Evolutionary conservation across 92 coral and sea anemone species (phyloP), one percentile per base, ranked within the genome.

Genomic region (Parazoanthus swiftii): DNA sequence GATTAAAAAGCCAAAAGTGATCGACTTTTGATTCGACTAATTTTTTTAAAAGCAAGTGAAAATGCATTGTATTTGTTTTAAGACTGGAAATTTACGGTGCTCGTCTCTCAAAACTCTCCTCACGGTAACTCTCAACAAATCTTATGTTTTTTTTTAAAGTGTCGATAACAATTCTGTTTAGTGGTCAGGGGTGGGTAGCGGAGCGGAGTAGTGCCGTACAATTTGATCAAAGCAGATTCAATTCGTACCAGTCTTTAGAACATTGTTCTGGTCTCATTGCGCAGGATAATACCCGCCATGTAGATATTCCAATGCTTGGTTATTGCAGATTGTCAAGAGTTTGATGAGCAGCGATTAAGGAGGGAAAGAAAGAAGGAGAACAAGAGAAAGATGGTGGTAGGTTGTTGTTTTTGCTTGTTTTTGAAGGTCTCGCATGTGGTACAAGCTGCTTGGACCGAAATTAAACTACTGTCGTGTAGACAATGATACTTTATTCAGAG

Each of bases 361-460:
- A 86, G 99, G 71, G 99, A 97, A 79, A 95, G 98, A 90, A 88
- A 92, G 58, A 97, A 97, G 73, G 99, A 97, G 83, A 97, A 97
- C 82, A 95, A 96, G 54, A 90, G 98, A 71, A 97, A 95, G 85
- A 89, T 95, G 98, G 98, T 97, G 91, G 94, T 92, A 86, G 16
- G 90, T 75, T 25, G 20, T 25, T 29, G 74, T 42, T 77, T 26
- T 43, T 59, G 1, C 2, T 20, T 74, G 29, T 25, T 46, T 16
- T 33, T 33, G 10, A 51, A 51, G 5, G 46, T 36, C 73, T 80
- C 33, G 26, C 70, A 13, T 59, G 54, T 38, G 44, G 23, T 5
- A 71, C 23, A 21, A 85, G 18, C 37, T 8, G 37, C 33, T 85
- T 50, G 88, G 9, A 25, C 9, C 37, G 37, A 11, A 43, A 14